Percentiles rank a stretch among this genome's conserved stretches.
Evolutionary conservation across 2,797 vertebrate genomes (phyloP).

Genomic region (Myiotriccus ornatus): DNA sequence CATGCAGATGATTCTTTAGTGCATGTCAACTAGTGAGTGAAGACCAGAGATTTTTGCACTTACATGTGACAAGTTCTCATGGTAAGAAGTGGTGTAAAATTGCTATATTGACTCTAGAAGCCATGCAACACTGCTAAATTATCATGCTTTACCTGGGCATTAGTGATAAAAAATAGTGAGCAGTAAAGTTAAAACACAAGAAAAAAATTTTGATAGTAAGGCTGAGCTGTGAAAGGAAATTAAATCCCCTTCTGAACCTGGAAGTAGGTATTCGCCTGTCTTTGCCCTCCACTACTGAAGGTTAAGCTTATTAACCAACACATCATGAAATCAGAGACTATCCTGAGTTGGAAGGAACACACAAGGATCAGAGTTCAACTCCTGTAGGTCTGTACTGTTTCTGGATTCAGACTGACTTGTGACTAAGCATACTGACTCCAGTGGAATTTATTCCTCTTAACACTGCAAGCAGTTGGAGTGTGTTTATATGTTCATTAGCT

Average conservation of each 20-base stretch:
- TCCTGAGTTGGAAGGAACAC: neutral
- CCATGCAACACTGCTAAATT: neutral
- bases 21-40: neutral
- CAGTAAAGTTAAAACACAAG: neutral
- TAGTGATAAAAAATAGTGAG: neutral
- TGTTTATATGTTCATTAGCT: neutral
- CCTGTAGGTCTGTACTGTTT: neutral
- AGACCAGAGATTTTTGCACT: neutral
- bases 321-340: neutral
- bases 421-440: neutral
- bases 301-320: neutral
- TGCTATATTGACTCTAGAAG: neutral
- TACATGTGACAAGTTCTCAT: rapidly evolving
- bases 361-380: neutral
- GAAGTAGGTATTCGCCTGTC: neutral
- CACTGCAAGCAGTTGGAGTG: rapidly evolving
- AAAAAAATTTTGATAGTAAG: neutral
- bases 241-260: neutral
- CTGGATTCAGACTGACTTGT: neutral
- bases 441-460: neutral
- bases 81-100: neutral
- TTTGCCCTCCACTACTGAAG: neutral
- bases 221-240: neutral
- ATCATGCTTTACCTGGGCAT: neutral
- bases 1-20: rapidly evolving